A percentile compares a stretch with the other conserved stretches of the same genome.
Evolutionary conservation across 2,113 vertebrate genomes (phyloP).

Genomic region (Rousettus leschenaultii): DNA sequence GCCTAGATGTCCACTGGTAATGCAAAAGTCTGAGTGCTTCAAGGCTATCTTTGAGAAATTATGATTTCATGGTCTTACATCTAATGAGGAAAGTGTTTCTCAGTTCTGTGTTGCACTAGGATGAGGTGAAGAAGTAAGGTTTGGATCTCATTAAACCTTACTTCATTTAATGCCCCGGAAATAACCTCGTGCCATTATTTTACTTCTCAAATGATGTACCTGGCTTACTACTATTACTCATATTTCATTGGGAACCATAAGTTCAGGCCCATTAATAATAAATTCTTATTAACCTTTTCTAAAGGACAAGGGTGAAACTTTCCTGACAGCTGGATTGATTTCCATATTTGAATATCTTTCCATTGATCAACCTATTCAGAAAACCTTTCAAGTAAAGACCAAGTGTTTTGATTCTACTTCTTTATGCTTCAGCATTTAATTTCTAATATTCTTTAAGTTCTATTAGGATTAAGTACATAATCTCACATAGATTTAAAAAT

Average conservation of each 20-base stretch:
- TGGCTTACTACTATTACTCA: constrained; percentile 56
- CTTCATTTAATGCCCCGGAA: constrained; percentile 7
- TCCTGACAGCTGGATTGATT: constrained; percentile 72
- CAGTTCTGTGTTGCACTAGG: background rate
- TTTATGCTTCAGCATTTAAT: constrained; percentile 45
- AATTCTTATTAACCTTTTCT: constrained; percentile 78
- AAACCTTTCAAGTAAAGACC: constrained; percentile 62
- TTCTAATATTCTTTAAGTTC: background rate
- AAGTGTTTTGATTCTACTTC: constrained; percentile 53
- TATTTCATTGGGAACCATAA: constrained; percentile 66
- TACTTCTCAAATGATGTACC: constrained; percentile 41
- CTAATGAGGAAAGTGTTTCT: background rate
- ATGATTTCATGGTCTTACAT: background rate
- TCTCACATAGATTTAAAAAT: background rate
- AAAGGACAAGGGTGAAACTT: constrained; percentile 72
- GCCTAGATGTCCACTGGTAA: background rate
- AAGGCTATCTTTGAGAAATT: background rate
- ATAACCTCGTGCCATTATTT: constrained; percentile 28
- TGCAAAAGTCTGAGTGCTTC: background rate
- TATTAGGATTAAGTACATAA: background rate
- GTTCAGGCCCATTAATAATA: constrained; percentile 75
- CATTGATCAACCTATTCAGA: constrained; percentile 66
- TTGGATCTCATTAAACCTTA: no score
- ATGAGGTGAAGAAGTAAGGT: background rate
- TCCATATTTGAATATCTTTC: constrained; percentile 74